Conservation (phyloP, 2,113 vertebrate species). For the Nothocercus julius region DNA sequence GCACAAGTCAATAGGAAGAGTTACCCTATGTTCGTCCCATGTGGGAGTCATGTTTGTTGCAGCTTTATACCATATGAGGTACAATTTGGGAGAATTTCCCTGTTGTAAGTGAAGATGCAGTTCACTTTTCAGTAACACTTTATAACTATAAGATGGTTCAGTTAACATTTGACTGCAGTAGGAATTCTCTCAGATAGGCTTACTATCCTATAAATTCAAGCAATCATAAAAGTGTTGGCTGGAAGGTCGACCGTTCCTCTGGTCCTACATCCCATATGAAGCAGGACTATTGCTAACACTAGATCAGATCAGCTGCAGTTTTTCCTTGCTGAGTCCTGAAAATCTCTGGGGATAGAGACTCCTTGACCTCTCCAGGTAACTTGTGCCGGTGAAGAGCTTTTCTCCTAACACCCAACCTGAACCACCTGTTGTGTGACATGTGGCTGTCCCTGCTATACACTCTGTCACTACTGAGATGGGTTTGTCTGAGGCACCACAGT, state of each 20-base stretch:
- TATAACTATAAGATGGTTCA: background rate
- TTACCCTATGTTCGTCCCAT: background rate
- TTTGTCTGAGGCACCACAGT: background rate
- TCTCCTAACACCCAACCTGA: background rate
- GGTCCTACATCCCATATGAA: background rate
- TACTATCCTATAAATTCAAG: background rate
- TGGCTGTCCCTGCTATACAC: background rate
- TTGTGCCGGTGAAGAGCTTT: background rate
- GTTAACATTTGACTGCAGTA: background rate
- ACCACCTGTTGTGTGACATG: background rate
- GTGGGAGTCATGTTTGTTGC: background rate
- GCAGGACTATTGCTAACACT: background rate
- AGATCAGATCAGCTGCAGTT: background rate
- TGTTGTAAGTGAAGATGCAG: background rate
- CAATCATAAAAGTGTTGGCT: background rate
- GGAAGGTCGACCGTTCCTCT: background rate
- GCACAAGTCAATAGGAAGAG: background rate
- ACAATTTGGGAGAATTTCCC: background rate
- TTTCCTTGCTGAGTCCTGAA: background rate
- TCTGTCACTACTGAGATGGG: background rate
- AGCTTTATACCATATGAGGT: background rate
- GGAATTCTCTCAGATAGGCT: background rate
- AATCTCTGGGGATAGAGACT: background rate
- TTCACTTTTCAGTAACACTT: conserved; percentile 1
- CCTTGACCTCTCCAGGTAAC: background rate